Evolutionary conservation across 1,140 invertebrate genomes (phyloP).

Genomic region (Glossosoma conforme): DNA sequence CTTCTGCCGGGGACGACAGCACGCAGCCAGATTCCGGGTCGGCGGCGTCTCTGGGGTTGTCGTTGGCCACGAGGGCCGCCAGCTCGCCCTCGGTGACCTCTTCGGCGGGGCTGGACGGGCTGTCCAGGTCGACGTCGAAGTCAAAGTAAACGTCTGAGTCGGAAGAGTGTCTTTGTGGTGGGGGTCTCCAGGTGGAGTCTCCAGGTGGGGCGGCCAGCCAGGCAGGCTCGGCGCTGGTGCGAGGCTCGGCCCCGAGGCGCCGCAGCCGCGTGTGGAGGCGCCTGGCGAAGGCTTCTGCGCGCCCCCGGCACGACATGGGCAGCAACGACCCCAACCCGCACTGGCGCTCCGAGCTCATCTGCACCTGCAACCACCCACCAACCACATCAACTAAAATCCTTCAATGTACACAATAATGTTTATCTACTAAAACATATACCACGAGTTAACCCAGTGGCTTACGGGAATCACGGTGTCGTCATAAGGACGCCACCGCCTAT

Average conservation of each 20-base stretch:
- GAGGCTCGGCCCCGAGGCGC: conserved; percentile 55
- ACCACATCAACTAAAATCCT: not conserved
- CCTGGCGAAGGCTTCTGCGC: conserved; percentile 73
- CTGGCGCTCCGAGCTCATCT: conserved; percentile 49
- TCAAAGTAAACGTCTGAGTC: conserved; percentile 57
- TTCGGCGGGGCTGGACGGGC: conserved; percentile 61
- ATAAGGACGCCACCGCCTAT: no score
- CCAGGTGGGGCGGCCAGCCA: conserved; percentile 43
- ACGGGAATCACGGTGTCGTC: no score
- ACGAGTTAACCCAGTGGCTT: no score
- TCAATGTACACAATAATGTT: not conserved
- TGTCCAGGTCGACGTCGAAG: conserved; percentile 57
- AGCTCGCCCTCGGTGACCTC: conserved; percentile 46
- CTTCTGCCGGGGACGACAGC: conserved; percentile 37
- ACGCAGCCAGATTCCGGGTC: conserved; percentile 51
- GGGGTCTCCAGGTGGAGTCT: conserved; percentile 40
- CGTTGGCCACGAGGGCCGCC: conserved; percentile 44
- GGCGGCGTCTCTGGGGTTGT: conserved; percentile 40
- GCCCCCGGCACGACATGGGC: conserved; percentile 67
- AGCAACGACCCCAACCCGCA: conserved; percentile 48
- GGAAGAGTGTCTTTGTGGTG: conserved; percentile 49
- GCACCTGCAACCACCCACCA: conserved; percentile 47
- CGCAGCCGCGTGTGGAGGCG: conserved; percentile 67
- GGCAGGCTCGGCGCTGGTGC: conserved; percentile 42
- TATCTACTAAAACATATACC: no score